A percentile compares a stretch with the other conserved stretches of the same genome.
Evolutionary conservation across 2,888 invertebrate species (phyloP).

Genomic region (Scotopteryx bipunctaria): DNA sequence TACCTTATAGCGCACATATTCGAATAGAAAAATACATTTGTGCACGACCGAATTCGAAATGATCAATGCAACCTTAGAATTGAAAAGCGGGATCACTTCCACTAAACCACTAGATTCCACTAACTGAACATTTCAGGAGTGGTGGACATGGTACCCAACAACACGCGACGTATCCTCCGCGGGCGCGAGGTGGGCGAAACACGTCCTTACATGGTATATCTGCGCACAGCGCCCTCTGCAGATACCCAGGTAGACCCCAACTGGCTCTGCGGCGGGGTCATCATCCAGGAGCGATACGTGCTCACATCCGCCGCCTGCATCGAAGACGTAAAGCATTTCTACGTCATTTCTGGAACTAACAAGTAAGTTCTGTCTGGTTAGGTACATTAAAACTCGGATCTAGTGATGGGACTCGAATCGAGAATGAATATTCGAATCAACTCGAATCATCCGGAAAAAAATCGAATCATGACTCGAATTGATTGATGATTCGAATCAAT

Average conservation of each 20-base stretch:
- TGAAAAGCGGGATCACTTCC: no score
- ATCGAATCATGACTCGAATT: no score
- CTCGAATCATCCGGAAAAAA: no score
- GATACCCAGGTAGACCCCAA: conserved; percentile 38
- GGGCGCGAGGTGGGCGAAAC: conserved; percentile 56
- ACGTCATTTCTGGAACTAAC: conserved; percentile 65
- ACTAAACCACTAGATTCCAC: no score
- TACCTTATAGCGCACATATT: no score
- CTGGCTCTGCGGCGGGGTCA: conserved; percentile 71
- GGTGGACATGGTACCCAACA: conserved; percentile 23
- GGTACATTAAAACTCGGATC: neutral
- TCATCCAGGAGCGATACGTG: conserved; percentile 59
- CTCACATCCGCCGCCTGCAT: conserved; percentile 75
- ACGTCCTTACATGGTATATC: conserved; percentile 69
- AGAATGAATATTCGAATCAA: no score
- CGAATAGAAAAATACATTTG: no score
- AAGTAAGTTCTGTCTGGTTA: conserved; percentile 41
- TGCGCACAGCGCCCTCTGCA: conserved; percentile 47
- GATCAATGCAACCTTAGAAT: no score
- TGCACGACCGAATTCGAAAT: no score
- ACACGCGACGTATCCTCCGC: conserved; percentile 53
- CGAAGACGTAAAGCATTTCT: conserved; percentile 65
- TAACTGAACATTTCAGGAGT: conserved; percentile 8
- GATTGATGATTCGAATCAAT: no score
- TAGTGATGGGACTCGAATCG: neutral